Evolutionary conservation across 2,113 vertebrate species (phyloP), one percentile per base, ranked within the genome.

Genomic region (Lota lota): DNA sequence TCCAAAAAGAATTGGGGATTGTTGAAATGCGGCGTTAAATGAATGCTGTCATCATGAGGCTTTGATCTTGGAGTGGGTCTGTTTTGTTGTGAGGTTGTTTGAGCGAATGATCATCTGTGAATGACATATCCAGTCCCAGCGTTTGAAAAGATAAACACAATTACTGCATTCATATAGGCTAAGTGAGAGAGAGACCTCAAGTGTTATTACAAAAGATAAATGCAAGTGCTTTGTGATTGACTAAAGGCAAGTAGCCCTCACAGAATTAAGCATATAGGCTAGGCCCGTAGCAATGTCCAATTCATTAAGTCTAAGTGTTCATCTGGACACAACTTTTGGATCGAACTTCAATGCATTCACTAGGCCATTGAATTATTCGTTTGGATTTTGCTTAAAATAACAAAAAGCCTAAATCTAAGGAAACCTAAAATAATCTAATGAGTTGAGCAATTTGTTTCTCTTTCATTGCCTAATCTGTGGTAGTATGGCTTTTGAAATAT

Each of bases 21-120:
- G 86, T n/a, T 77, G 69, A 79, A 91, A 90, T 92, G 91, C 88
- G 81, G 53, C 80, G 72, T 88, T 85, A 81, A 88, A 85, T 89
- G 93, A 91, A 91, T 85, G 84, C 90, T 81, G 89, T 94, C 94
- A 90, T 93, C 90, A 87, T 76, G 69, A 79, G 87, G 90, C 79
- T 92, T 91, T 87, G 79, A 74, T 80, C 40, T 85, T 21, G 84
- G 83, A 79, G 80, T 82, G 84, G 90, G 85, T 86, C 18, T 66
- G 65, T 72, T 73, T 92, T 93, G 89, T 91, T 88, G 76, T 88
- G 3, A 22, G 1, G 66, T 84, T 93, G 86, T 94, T 93, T 92
- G 88, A 84, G 87, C 93, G 93, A 93, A 93, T 93, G 92, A 88
- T 85, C 79, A 76, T 85, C 63, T 12, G 28, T 72, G 71, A 78